Evolutionary conservation across 2,888 invertebrate genomes (phyloP).

Genomic region (Boloria selene): DNA sequence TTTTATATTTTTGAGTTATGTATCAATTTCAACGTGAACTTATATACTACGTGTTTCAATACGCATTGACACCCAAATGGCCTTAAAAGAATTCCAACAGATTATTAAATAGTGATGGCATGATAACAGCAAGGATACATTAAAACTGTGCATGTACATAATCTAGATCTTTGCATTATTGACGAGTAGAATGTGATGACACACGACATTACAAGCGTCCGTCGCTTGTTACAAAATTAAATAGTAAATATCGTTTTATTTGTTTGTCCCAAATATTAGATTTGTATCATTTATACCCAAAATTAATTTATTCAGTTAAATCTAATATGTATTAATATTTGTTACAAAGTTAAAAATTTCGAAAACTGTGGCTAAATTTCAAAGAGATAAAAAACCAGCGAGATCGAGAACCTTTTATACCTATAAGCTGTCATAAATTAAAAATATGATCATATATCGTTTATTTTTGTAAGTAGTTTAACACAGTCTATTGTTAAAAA

Average conservation of each 20-base stretch:
- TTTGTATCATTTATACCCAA: not conserved
- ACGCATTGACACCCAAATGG: slow-evolving; percentile 21
- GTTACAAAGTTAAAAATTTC: too few relatives aligned
- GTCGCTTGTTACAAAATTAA: slow-evolving; percentile 57
- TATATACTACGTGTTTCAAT: not conserved
- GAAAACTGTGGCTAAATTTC: too few relatives aligned
- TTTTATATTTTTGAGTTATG: slow-evolving; percentile 1
- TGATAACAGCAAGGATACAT: slow-evolving; percentile 69
- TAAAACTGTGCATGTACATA: slow-evolving; percentile 75
- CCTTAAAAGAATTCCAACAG: slow-evolving; percentile 35
- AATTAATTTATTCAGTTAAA: not conserved
- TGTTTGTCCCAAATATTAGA: not conserved
- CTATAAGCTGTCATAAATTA: too few relatives aligned
- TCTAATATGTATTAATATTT: too few relatives aligned
- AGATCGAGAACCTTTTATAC: too few relatives aligned
- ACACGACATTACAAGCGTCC: slow-evolving; percentile 69
- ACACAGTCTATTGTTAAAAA: not conserved
- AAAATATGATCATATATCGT: not conserved
- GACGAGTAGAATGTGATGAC: slow-evolving; percentile 76
- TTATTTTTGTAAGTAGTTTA: not conserved
- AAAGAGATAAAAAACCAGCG: too few relatives aligned
- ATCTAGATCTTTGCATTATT: slow-evolving; percentile 76
- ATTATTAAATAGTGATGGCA: slow-evolving; percentile 51
- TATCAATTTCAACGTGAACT: not conserved
- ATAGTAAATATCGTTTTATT: slow-evolving; percentile 40